phyloP scores from a whole-genome alignment of 2,113 vertebrate genomes.

The Cavia aperea region DNA sequence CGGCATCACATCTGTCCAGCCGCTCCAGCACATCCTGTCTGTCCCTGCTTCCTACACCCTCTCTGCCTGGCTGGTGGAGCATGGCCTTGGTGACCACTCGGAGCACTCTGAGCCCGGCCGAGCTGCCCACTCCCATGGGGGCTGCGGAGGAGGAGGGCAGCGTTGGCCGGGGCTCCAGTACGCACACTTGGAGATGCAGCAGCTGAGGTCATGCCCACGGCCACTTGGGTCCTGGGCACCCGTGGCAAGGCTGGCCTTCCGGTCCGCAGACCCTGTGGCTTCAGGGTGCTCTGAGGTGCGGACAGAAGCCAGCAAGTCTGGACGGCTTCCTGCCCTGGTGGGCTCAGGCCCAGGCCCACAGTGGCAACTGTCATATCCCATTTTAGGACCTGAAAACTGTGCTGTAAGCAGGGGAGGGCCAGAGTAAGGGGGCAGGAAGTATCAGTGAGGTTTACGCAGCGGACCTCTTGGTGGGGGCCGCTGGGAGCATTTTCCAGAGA shows the following conservation, averaged over 20 bases:
- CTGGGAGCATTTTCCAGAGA: too few species aligned
- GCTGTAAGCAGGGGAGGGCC: neutral
- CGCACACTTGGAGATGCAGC: neutral
- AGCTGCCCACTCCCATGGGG: too few species aligned
- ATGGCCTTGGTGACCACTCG: neutral
- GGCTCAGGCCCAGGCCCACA: neutral
- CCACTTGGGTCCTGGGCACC: too few species aligned
- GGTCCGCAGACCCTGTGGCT: neutral
- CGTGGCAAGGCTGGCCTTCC: fast-evolving
- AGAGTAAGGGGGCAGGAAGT: neutral
- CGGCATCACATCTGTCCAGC: too few species aligned
- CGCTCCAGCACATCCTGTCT: fast-evolving
- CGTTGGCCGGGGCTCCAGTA: neutral
- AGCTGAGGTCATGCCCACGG: too few species aligned
- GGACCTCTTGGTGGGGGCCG: neutral
- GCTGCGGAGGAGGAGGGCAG: too few species aligned
- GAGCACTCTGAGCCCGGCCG: fast-evolving
- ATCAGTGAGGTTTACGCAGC: fast-evolving
- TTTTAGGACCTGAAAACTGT: neutral
- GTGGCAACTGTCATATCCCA: too few species aligned
- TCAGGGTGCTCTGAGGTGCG: neutral
- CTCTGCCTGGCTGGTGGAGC: neutral
- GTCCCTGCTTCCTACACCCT: fast-evolving
- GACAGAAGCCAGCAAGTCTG: neutral
- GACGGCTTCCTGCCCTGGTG: neutral